phyloP scores from a whole-genome alignment of 2,113 vertebrate species.

The Melanerpes formicivorus region DNA sequence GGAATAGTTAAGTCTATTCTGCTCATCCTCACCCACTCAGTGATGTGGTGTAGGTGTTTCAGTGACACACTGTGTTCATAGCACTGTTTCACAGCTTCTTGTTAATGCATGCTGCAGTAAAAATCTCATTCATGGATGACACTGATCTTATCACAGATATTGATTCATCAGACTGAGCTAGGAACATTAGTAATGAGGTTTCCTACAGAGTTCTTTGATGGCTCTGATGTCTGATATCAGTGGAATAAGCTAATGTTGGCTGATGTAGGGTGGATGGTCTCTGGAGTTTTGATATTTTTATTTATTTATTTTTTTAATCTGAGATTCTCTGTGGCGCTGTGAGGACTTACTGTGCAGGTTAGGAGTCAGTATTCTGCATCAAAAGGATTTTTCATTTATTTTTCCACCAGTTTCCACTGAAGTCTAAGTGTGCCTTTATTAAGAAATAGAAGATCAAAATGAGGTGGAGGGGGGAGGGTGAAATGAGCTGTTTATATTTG shows the following conservation, averaged over 20 bases:
- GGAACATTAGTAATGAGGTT: neutral
- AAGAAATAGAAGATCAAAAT: neutral
- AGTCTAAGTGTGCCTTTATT: neutral
- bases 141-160: constrained; percentile 23
- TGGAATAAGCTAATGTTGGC: neutral
- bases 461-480: too few relatives aligned
- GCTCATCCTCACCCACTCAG: neutral
- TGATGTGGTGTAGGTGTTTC: neutral
- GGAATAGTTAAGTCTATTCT: neutral
- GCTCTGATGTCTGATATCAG: neutral
- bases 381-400: neutral
- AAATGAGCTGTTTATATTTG: neutral
- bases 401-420: neutral
- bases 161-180: constrained; percentile 30
- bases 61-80: neutral
- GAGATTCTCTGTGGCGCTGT: neutral
- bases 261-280: neutral
- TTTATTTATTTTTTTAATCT: neutral
- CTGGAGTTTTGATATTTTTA: neutral
- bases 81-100: neutral
- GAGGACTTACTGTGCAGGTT: neutral
- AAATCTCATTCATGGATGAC: constrained; percentile 38
- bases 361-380: neutral
- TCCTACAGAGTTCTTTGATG: neutral
- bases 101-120: neutral